Evolutionary conservation across 2,113 vertebrate species (phyloP).

Genomic region (Isichthys henryi): DNA sequence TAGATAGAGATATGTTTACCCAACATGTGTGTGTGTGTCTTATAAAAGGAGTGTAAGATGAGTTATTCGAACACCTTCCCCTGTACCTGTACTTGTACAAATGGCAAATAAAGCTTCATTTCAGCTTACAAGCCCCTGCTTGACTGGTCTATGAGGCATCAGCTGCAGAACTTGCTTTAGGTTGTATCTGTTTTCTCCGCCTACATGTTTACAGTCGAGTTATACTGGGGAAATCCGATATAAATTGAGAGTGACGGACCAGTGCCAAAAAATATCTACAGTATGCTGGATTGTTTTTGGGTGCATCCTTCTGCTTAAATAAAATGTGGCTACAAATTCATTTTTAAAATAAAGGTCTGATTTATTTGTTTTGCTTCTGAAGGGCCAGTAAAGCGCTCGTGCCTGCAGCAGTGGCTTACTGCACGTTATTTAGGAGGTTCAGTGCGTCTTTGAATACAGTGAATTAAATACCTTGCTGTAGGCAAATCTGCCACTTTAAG

Average conservation of each 20-base stretch:
- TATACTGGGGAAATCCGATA: background rate
- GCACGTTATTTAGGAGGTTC: background rate
- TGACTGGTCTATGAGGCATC: background rate
- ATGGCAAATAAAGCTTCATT: background rate
- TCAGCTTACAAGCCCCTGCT: background rate
- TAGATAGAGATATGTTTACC: background rate
- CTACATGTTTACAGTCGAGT: background rate
- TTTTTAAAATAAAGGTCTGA: background rate
- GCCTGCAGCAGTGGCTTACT: background rate
- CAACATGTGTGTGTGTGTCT: background rate
- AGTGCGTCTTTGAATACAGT: background rate
- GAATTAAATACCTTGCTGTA: background rate
- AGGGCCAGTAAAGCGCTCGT: background rate
- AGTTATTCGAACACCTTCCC: background rate
- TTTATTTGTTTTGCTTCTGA: background rate
- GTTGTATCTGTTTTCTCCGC: background rate
- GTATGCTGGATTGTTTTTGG: background rate
- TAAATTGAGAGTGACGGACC: background rate
- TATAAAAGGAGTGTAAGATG: background rate
- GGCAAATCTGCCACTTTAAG: background rate
- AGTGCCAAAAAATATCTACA: background rate
- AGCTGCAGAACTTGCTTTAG: background rate
- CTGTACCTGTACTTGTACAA: background rate
- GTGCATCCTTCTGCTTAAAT: background rate
- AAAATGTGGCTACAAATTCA: background rate